Evolutionary conservation across 2,888 invertebrate genomes (phyloP), one percentile per base, ranked within the genome.

Genomic region (Patella depressa): DNA sequence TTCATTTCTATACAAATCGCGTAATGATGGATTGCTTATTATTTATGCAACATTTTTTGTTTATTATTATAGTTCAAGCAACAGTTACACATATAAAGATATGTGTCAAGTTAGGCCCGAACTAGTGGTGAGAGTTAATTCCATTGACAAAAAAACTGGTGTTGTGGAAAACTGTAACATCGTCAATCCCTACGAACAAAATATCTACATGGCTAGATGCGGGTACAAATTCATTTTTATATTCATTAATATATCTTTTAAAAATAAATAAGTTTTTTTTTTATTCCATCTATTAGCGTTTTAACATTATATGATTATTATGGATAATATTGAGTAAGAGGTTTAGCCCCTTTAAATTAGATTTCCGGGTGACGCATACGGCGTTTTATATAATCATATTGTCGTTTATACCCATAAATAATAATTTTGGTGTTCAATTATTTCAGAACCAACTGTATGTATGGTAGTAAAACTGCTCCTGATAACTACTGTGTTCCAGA

Each of bases 401-500:
- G 45, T 45, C 9, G 7, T 45, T 45, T 45, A 7, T 9, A 45
- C 9, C 7, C 7, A 45, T 45, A 45, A 45, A 9, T 45, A 45
- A 77, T 73, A 19, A 53, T 19, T 55, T 17, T 53, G 12, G 53
- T 14, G 59, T 74, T 53, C 54, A n/a, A 9, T 73, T 72, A 55
- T 70, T 74, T 70, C 75, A 80, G 77, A 45, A 71, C 70, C 24
- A 74, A 76, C 53, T 76, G 76, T 19, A 59, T 69, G 45, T 72
- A 29, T 65, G 19, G 29, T n/a, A 71, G 65, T 9, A 45, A 71
- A 45, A 65, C 71, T 24, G 71, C 71, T 19, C 71, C 59, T 11
- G 69, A 80, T 74, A 75, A 80, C 72, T 80, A 69, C 78, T 80
- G 80, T 65, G 73, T 80, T 55, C 80, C 80, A 19, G 80, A 80